Evolutionary conservation across 2,888 invertebrate species (phyloP).

Genomic region (Heliconius charithonia): DNA sequence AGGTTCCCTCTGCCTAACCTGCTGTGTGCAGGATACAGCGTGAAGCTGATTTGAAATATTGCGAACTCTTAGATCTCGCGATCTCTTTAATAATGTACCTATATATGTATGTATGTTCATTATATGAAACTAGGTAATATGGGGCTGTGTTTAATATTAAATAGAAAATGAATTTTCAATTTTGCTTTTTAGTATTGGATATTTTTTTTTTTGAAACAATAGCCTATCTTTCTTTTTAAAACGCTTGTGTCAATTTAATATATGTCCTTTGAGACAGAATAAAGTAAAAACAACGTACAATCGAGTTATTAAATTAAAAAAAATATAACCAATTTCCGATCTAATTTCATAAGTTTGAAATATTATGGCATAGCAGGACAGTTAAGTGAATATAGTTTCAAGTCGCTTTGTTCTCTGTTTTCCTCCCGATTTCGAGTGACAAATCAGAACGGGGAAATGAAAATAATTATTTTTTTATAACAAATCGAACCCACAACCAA

Average conservation of each 20-base stretch:
- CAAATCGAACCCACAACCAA: no score
- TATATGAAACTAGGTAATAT: conserved; percentile 28
- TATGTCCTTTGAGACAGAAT: neutral
- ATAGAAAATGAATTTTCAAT: neutral
- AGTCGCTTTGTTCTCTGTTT: neutral
- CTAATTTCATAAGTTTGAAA: neutral
- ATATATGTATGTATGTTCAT: conserved; percentile 6
- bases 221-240: neutral
- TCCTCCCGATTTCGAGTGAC: no score
- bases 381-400: no score
- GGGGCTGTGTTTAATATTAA: conserved; percentile 37
- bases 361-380: no score
- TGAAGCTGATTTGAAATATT: neutral
- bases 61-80: conserved; percentile 20
- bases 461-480: no score
- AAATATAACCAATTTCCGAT: neutral
- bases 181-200: neutral
- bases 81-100: conserved; percentile 18
- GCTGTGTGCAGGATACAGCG: no score
- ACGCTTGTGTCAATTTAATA: neutral
- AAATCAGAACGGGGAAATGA: no score
- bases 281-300: neutral
- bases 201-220: neutral
- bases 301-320: neutral
- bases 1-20: no score